A percentile compares a stretch with the other conserved stretches of the same genome.
phyloP scores from a whole-genome alignment of 2,888 invertebrate species.

The Phymatocera aterrima region DNA sequence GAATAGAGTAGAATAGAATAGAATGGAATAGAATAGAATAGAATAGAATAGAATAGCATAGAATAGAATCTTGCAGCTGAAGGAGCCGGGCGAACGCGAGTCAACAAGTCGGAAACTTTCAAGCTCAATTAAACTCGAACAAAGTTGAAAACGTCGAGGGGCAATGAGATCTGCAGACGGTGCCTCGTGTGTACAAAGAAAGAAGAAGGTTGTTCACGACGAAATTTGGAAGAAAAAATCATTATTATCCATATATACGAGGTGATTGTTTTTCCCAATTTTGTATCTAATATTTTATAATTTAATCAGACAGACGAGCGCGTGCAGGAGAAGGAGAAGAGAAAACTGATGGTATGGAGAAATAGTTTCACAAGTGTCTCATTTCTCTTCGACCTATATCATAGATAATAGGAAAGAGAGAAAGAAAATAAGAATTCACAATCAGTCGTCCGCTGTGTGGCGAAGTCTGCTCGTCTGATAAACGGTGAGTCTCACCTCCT shows the following conservation, averaged over 20 bases:
- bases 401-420: not conserved
- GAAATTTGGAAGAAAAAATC: not conserved
- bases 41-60: slow-evolving; percentile 32
- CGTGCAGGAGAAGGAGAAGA: too few species aligned
- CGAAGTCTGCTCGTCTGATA: not conserved
- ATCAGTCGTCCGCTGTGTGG: too few species aligned
- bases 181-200: not conserved
- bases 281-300: too few species aligned
- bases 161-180: slow-evolving; percentile 56
- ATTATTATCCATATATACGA: too few species aligned
- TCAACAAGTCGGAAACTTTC: slow-evolving; percentile 66
- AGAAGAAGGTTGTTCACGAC: too few species aligned
- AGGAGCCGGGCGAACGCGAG: slow-evolving; percentile 50
- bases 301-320: too few species aligned
- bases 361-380: too few species aligned
- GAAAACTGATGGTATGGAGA: too few species aligned
- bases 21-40: slow-evolving; percentile 26
- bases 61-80: slow-evolving; percentile 42
- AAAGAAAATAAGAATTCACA: too few species aligned
- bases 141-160: slow-evolving; percentile 60
- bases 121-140: slow-evolving; percentile 67
- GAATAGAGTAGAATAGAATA: slow-evolving; percentile 45
- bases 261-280: too few species aligned
- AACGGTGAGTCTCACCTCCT: slow-evolving; percentile 33
- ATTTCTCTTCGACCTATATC: too few species aligned